Percentiles rank a stretch among this genome's conserved stretches.
phyloP scores from a whole-genome alignment of 2,113 vertebrate species.

The Dinomys branickii region DNA sequence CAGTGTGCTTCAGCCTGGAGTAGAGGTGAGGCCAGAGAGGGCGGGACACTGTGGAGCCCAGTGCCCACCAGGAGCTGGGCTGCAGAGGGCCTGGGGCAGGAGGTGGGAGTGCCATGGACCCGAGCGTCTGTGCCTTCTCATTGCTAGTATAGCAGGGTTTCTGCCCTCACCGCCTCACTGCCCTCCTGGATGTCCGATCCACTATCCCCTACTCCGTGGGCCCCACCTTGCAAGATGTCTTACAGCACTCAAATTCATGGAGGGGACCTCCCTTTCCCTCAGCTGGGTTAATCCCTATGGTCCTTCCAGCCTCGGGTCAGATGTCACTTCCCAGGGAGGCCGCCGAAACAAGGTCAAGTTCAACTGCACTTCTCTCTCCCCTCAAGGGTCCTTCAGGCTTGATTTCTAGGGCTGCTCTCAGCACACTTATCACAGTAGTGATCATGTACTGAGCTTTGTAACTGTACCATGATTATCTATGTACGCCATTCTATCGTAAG shows the following conservation, averaged over 20 bases:
- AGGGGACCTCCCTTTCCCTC: too few species aligned
- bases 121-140: not conserved
- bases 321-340: not conserved
- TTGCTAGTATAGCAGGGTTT: too few species aligned
- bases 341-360: not conserved
- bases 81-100: not conserved
- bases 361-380: not conserved
- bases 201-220: not conserved
- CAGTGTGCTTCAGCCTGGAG: not conserved
- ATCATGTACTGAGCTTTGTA: not conserved
- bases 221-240: too few species aligned
- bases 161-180: not conserved
- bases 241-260: not conserved
- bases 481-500: not conserved
- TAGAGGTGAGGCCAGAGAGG: not conserved
- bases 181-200: rapidly evolving
- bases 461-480: too few species aligned
- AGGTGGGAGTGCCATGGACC: rapidly evolving
- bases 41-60: not conserved
- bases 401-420: not conserved
- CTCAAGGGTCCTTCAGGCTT: not conserved
- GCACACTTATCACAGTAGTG: not conserved
- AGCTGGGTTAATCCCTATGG: not conserved
- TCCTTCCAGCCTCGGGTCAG: not conserved
- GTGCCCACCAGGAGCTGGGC: not conserved